Conservation (phyloP, 2,888 invertebrate genomes). For the Syrphus vitripennis region DNA sequence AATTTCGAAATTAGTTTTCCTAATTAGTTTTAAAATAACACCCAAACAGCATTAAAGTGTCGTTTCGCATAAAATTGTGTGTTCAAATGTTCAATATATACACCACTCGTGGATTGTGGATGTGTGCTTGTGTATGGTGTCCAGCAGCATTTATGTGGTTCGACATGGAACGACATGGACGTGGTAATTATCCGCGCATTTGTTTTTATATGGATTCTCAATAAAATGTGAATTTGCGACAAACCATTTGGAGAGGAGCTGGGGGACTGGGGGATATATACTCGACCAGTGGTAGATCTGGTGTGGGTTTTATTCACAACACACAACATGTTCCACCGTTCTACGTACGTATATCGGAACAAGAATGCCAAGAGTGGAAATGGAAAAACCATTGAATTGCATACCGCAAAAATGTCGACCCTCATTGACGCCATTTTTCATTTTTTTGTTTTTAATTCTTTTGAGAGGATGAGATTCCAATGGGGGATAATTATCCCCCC, state of each 20-base stretch:
- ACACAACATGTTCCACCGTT: conserved; percentile 13
- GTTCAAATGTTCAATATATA: conserved; percentile 20
- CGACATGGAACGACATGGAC: conserved; percentile 60
- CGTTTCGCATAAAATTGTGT: conserved; percentile 53
- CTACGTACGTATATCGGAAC: neutral
- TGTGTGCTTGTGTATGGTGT: conserved; percentile 3
- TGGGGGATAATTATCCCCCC: neutral
- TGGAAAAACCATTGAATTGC: conserved; percentile 64
- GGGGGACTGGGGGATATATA: too few relatives aligned
- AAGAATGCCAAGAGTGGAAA: conserved; percentile 43
- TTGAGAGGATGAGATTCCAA: neutral
- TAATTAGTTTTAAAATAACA: conserved; percentile 72
- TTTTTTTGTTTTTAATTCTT: neutral
- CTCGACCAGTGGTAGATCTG: neutral
- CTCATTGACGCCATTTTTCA: conserved; percentile 37
- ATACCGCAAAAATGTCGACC: conserved; percentile 56
- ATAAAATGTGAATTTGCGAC: conserved; percentile 58
- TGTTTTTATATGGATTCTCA: conserved; percentile 70
- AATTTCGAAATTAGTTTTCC: conserved; percentile 72
- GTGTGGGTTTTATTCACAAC: conserved; percentile 1
- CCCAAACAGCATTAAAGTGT: conserved; percentile 69
- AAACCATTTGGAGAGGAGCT: neutral
- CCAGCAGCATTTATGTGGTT: conserved; percentile 64
- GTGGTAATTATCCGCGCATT: conserved; percentile 70
- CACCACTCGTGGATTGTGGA: neutral